phyloP scores from a whole-genome alignment of 2,888 invertebrate species.

The Chloroclystis v-ata region DNA sequence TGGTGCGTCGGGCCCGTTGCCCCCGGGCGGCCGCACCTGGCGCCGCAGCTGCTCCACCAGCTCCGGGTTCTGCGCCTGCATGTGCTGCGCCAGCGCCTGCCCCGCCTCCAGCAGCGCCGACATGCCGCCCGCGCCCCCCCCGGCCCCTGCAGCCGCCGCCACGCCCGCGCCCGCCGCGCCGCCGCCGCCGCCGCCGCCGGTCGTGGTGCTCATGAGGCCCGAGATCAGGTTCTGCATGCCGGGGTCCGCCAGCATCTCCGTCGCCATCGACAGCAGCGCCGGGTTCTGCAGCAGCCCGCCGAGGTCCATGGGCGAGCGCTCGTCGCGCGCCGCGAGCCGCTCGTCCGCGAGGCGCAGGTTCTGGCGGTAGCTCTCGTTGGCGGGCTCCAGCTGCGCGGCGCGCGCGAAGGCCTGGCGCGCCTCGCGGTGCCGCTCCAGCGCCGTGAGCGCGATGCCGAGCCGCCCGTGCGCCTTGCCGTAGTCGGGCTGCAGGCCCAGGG shows the following conservation, averaged over 20 bases:
- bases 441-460: slow-evolving; percentile 92
- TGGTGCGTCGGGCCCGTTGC: slow-evolving; percentile 35
- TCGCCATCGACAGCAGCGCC: slow-evolving; percentile 89
- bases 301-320: slow-evolving; percentile 77
- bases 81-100: slow-evolving; percentile 88
- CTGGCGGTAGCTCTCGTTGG: slow-evolving; percentile 92
- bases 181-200: slow-evolving; percentile 32
- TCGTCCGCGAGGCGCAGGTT: slow-evolving; percentile 92
- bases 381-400: slow-evolving; percentile 93
- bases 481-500: slow-evolving; percentile 90
- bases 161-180: slow-evolving; percentile 38
- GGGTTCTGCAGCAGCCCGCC: slow-evolving; percentile 87
- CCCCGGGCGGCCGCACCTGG: slow-evolving; percentile 74
- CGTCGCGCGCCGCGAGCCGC: slow-evolving; percentile 81
- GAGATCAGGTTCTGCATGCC: slow-evolving; percentile 87
- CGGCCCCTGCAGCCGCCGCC: slow-evolving; percentile 78
- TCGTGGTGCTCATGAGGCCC: slow-evolving; percentile 70
- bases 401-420: slow-evolving; percentile 92
- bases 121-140: slow-evolving; percentile 70
- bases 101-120: slow-evolving; percentile 79
- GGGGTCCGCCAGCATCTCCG: slow-evolving; percentile 90
- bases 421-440: slow-evolving; percentile 87
- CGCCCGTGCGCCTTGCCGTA: slow-evolving; percentile 98
- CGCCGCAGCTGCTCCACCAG: slow-evolving; percentile 87
- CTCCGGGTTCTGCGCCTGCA: slow-evolving; percentile 89